Base-by-base conservation (phyloP, 2,113 vertebrate genomes). In the Limanda limanda region DNA sequence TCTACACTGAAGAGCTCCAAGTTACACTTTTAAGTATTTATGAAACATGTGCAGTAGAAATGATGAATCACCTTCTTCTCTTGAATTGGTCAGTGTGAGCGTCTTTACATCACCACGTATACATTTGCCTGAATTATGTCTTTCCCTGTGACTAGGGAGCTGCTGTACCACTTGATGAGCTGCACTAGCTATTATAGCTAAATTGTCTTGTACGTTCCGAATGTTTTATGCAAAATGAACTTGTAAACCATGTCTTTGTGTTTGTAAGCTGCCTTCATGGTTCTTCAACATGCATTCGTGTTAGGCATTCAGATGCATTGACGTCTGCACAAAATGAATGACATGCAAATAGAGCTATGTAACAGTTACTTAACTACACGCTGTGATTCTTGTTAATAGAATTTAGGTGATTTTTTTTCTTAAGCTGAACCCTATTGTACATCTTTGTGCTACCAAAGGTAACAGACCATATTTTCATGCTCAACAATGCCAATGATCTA, bases 381-480 rank as follows among this genome's bases (percentile, higher is more conserved):
- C 58, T 57, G 55, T 71, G 51, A 60, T 25, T 42, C 5, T 45
- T 68, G 20, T 67, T 9, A 71, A 75, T 24, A 66, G 11, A n/a
- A 63, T 56, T 51, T 10, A 64, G 4, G 6, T 59, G 25, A 13
- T 27, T 65, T 73, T 8, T 6, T 59, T 60, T 47, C 4, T 24
- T 64, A 8, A 31, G 24, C 8, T 68, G 60, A 59, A 27, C 18
- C 25, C 40, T 63, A 51, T 63, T 31, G 25, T 12, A 56, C 31
- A 65, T 37, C 3, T 35, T 66, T 74, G 61, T 85, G 56, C 74
- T 71, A 84, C 78, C 89, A 87, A 87, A 86, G 84, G 59, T 66
- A 55, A 68, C 45, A 67, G 52, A 65, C 51, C 63, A 65, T 68
- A 52, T 54, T 57, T 68, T 65, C 47, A 79, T 62, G 67, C 23